phyloP scores from a whole-genome alignment of 2,888 invertebrate species.

The Amaurobius ferox region DNA sequence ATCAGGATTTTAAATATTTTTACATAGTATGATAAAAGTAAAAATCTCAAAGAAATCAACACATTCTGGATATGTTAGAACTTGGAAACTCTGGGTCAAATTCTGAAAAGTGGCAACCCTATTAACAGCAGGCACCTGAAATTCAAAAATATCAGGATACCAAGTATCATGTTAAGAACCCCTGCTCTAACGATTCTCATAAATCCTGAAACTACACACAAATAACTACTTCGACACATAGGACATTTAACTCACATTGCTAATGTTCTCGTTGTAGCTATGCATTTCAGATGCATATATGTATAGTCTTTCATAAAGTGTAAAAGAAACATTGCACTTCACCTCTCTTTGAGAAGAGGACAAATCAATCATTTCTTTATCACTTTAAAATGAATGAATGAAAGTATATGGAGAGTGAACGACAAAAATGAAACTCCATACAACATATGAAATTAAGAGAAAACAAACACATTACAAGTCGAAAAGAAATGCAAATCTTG shows the following conservation, averaged over 20 bases:
- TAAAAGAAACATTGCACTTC: neutral
- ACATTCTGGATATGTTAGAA: too few relatives aligned
- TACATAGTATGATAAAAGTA: too few relatives aligned
- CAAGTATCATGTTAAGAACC: neutral
- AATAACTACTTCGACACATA: constrained; percentile 52
- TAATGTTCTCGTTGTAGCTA: constrained; percentile 72
- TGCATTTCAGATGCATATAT: constrained; percentile 64
- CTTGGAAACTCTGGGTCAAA: too few relatives aligned
- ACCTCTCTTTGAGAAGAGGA: neutral
- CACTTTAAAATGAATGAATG: constrained; percentile 7
- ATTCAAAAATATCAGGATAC: neutral
- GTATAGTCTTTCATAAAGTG: constrained; percentile 18
- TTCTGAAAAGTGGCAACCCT: neutral
- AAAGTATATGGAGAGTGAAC: constrained; percentile 39
- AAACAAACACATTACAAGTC: constrained; percentile 11
- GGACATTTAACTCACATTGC: constrained; percentile 66
- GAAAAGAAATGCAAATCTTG: constrained; percentile 49
- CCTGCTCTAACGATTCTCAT: constrained; percentile 23
- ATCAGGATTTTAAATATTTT: neutral
- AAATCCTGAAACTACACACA: constrained; percentile 58
- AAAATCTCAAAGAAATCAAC: too few relatives aligned
- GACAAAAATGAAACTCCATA: constrained; percentile 37
- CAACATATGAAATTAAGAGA: constrained; percentile 43
- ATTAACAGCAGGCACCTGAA: too few relatives aligned
- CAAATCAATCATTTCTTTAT: constrained; percentile 21